phyloP scores from a whole-genome alignment of 2,113 vertebrate species.

The Onychostruthus taczanowskii region DNA sequence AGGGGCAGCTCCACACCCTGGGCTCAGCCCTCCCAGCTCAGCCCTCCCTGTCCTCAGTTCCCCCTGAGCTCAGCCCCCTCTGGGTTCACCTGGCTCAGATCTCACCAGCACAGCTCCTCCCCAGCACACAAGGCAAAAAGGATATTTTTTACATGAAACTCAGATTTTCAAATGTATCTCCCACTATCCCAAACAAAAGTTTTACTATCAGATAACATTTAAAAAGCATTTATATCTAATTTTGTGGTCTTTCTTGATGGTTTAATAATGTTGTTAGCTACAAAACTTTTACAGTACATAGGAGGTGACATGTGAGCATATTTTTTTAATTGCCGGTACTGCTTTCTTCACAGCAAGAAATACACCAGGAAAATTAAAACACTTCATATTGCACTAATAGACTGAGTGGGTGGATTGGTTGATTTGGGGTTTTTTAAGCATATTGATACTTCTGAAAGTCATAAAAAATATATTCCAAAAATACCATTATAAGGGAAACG shows the following conservation, averaged over 20 bases:
- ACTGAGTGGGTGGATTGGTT: background rate
- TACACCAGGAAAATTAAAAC: background rate
- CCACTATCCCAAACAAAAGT: background rate
- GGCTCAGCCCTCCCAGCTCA: background rate
- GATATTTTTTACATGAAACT: background rate
- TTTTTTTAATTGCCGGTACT: background rate
- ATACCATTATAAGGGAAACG: background rate
- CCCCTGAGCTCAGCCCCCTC: background rate
- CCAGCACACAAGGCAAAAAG: background rate
- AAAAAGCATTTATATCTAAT: background rate
- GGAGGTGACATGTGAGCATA: background rate
- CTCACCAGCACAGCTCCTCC: background rate
- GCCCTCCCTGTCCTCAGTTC: background rate
- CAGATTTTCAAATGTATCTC: background rate
- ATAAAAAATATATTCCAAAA: background rate
- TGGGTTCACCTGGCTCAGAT: background rate
- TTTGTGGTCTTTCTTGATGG: background rate
- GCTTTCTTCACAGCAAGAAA: background rate
- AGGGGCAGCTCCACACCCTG: background rate
- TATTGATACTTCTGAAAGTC: background rate
- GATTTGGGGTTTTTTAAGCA: background rate
- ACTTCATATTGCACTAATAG: background rate
- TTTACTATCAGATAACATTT: background rate
- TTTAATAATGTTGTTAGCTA: background rate
- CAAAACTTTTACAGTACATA: background rate